Conservation (phyloP, 2,888 invertebrate genomes). For the Leptothorax acervorum region DNA sequence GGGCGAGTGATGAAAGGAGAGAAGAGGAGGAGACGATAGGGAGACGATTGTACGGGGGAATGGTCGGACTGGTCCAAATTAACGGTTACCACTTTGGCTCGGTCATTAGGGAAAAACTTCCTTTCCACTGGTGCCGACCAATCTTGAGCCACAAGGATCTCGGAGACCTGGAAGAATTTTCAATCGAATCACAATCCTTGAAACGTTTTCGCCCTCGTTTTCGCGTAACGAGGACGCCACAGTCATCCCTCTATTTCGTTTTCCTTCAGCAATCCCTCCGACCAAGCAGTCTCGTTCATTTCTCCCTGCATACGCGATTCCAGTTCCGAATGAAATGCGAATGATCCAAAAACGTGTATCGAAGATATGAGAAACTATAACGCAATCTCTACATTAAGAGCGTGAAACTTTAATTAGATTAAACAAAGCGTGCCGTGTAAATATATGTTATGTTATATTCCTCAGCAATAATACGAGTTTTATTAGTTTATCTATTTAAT, state of each 20-base stretch:
- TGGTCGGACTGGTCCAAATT: constrained; percentile 75
- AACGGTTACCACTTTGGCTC: constrained; percentile 81
- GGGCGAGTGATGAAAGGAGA: constrained; percentile 59
- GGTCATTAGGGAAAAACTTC: constrained; percentile 82
- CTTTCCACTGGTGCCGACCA: constrained; percentile 77
- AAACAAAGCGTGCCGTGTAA: neutral
- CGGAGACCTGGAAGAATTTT: constrained; percentile 76
- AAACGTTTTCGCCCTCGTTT: constrained; percentile 76
- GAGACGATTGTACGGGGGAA: constrained; percentile 61
- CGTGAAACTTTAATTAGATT: constrained; percentile 26
- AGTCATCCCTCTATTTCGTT: constrained; percentile 58
- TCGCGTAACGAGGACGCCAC: constrained; percentile 71
- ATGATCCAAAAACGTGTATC: constrained; percentile 1
- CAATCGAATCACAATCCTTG: constrained; percentile 76
- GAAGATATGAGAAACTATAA: neutral
- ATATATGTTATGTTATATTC: neutral
- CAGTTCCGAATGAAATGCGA: constrained; percentile 55
- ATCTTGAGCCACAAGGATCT: constrained; percentile 66
- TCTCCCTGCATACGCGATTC: constrained; percentile 58
- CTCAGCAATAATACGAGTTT: neutral
- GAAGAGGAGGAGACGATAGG: constrained; percentile 60
- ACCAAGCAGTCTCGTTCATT: constrained; percentile 40
- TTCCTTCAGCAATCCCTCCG: constrained; percentile 38
- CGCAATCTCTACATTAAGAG: neutral
- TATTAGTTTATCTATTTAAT: constrained; percentile 1